These are phyloP conservation scores for Andricus quercusramuli DNA, from an alignment of 2,888 invertebrate genomes.

Conservation along the genomic window DNA sequence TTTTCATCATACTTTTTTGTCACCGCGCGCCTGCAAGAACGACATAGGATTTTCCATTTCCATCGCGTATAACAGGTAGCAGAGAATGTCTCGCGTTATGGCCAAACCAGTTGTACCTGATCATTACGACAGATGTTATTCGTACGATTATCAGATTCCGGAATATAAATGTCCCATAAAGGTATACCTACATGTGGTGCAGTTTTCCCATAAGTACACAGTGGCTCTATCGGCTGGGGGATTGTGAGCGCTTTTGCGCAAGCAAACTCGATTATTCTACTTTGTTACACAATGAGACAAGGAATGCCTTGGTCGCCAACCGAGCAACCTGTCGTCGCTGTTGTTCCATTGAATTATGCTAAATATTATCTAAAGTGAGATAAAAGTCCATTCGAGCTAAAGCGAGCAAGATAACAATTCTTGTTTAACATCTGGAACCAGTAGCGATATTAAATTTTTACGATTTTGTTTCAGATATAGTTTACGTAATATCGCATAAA, in stretches of 20 bases:
- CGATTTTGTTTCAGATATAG: neutral
- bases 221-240: neutral
- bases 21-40: conserved; percentile 1
- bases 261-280: conserved; percentile 26
- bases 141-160: conserved; percentile 40
- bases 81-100: conserved; percentile 13
- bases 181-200: neutral
- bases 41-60: conserved; percentile 26
- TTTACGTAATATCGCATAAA: neutral
- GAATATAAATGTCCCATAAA: conserved; percentile 33
- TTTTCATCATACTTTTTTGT: conserved; percentile 24
- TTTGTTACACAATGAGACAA: conserved; percentile 22
- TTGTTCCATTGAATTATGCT: conserved; percentile 3
- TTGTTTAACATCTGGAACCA: neutral
- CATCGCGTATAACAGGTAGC: conserved; percentile 31
- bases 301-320: neutral
- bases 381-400: neutral
- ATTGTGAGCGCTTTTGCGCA: conserved; percentile 33
- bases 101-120: conserved; percentile 40
- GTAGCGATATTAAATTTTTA: neutral
- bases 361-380: neutral
- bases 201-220: conserved; percentile 10
- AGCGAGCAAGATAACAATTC: neutral
- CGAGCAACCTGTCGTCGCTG: conserved; percentile 31
- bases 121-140: conserved; percentile 39